These are phyloP conservation scores for Philotrypesis tridentata DNA, from an alignment of 1,140 invertebrate genomes.

Conservation along the genomic window DNA sequence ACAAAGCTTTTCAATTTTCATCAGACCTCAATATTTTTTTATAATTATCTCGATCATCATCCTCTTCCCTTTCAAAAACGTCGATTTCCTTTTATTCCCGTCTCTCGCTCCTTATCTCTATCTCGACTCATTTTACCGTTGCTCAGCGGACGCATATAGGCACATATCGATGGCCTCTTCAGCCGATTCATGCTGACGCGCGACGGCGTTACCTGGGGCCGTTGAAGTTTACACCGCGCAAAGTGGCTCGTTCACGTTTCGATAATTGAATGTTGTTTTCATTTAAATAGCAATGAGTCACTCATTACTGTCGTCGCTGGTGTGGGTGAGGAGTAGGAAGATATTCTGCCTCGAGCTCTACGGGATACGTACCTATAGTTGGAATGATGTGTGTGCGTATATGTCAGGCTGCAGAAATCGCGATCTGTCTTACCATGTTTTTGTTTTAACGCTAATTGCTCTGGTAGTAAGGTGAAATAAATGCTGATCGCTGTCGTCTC, in stretches of 20 bases:
- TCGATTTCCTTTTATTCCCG: not conserved
- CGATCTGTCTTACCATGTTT: not conserved
- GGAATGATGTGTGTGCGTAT: not conserved
- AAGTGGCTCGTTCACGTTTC: constrained; percentile 48
- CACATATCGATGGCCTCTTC: constrained; percentile 20
- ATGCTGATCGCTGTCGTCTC: not conserved
- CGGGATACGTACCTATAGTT: not conserved
- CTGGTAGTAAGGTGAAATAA: not conserved
- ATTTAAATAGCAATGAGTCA: constrained; percentile 47
- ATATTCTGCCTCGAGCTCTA: not conserved
- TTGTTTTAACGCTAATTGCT: not conserved
- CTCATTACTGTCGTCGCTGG: constrained; percentile 18
- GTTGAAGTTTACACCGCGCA: constrained; percentile 47
- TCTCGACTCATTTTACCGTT: constrained; percentile 29
- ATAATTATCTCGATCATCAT: not conserved
- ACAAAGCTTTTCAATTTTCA: constrained; percentile 4
- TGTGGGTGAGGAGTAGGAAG: not conserved
- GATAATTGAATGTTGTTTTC: constrained; percentile 52
- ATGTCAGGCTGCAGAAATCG: not conserved
- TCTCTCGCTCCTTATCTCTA: not conserved
- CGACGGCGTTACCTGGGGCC: constrained; percentile 13
- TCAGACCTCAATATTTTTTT: not conserved
- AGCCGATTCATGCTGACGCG: constrained; percentile 41
- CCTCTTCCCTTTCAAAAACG: not conserved
- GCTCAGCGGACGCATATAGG: not conserved